Conservation (phyloP, 2,797 vertebrate species). For the Acestrorhynchus altus region DNA sequence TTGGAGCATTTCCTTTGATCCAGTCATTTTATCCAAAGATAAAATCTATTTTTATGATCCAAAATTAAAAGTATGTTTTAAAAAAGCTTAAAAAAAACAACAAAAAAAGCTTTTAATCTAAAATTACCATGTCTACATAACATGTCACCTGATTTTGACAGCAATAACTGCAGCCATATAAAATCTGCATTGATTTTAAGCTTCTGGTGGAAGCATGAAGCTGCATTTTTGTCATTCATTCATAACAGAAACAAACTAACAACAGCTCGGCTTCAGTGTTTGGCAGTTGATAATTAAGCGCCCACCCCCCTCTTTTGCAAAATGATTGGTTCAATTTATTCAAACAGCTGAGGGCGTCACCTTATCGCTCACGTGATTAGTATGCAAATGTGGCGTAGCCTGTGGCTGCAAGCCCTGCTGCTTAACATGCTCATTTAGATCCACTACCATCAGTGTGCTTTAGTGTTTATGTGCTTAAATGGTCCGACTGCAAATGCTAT, state of each 20-base stretch:
- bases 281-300: constrained; percentile 77
- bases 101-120: too few species aligned
- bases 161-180: too few species aligned
- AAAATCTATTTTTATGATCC: too few species aligned
- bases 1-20: too few species aligned
- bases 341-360: constrained; percentile 78
- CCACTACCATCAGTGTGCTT: constrained; percentile 79
- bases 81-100: too few species aligned
- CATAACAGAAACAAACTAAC: constrained; percentile 29
- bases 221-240: constrained; percentile 57
- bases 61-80: too few species aligned
- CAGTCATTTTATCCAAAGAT: too few species aligned
- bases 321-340: constrained; percentile 79
- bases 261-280: constrained; percentile 74
- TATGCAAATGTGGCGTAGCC: constrained; percentile 84
- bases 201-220: not conserved
- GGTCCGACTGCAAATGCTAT: constrained; percentile 79
- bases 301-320: constrained; percentile 67
- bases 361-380: constrained; percentile 86
- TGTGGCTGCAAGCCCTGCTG: constrained; percentile 75
- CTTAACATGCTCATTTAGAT: constrained; percentile 84
- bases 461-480: constrained; percentile 61
- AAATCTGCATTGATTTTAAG: too few species aligned
- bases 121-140: too few species aligned
- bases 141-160: not conserved